A percentile compares a stretch with the other conserved stretches of the same genome.
Evolutionary conservation across 2,113 vertebrate genomes (phyloP).

Genomic region (Perca schrenkii): DNA sequence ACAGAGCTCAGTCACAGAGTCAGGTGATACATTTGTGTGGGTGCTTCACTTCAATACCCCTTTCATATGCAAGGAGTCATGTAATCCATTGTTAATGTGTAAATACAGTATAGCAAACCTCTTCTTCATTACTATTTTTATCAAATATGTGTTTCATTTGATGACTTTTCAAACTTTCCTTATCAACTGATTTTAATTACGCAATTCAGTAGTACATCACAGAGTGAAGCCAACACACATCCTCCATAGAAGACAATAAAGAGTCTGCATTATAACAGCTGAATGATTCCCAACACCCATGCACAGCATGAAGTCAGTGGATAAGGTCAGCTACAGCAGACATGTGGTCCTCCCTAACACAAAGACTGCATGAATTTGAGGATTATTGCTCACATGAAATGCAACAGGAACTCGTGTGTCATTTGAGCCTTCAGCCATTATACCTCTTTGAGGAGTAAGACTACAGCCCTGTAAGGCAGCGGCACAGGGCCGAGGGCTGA

Average conservation of each 20-base stretch:
- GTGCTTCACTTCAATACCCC: background rate
- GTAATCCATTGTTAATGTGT: background rate
- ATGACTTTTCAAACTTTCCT: too few species aligned
- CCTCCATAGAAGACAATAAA: too few species aligned
- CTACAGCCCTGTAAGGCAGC: background rate
- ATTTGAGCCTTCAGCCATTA: background rate
- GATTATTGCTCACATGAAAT: conserved; percentile 64
- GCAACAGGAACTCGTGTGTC: conserved; percentile 46
- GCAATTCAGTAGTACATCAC: too few species aligned
- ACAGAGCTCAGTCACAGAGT: background rate
- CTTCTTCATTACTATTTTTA: too few species aligned
- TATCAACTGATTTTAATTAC: too few species aligned
- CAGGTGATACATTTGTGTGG: background rate
- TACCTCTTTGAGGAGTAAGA: background rate
- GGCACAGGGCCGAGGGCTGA: too few species aligned
- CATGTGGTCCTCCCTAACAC: conserved; percentile 2
- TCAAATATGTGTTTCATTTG: too few species aligned
- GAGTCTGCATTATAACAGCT: conserved; percentile 10
- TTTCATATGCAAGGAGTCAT: background rate
- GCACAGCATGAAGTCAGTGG: conserved; percentile 26
- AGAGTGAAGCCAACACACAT: background rate
- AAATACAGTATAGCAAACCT: background rate
- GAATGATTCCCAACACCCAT: background rate
- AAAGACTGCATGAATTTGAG: conserved; percentile 28
- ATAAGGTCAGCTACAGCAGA: conserved; percentile 38